Percentiles rank a stretch among this genome's conserved stretches.
Evolutionary conservation across 2,113 vertebrate genomes (phyloP).

Genomic region (Microtus oregoni): DNA sequence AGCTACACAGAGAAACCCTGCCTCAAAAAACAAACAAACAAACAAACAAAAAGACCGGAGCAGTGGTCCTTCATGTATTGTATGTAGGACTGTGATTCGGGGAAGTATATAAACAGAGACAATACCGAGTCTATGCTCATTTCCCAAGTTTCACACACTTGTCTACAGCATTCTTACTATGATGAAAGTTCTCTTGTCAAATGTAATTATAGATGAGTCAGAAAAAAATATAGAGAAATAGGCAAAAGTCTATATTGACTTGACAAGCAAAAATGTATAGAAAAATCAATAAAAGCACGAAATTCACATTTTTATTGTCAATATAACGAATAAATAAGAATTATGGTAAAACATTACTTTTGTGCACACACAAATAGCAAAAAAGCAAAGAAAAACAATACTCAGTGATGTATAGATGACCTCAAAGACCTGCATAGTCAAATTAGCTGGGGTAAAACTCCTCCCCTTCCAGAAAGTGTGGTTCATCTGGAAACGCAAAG

Average conservation of each 20-base stretch:
- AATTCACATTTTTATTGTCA: background rate
- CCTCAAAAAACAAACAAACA: too few relatives aligned
- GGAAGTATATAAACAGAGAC: background rate
- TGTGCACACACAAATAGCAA: background rate
- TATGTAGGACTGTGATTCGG: background rate
- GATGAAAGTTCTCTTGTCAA: background rate
- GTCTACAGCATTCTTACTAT: background rate
- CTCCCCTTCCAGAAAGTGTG: conserved; percentile 74
- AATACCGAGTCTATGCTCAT: background rate
- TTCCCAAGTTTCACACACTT: background rate
- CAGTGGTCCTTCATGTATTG: background rate
- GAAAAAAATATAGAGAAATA: background rate
- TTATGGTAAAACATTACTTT: background rate
- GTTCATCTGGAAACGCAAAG: conserved; percentile 67
- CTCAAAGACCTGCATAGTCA: conserved; percentile 70
- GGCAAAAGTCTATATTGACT: background rate
- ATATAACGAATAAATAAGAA: background rate
- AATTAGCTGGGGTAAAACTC: conserved; percentile 46
- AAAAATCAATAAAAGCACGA: background rate
- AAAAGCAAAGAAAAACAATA: background rate
- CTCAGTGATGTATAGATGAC: conserved; percentile 51
- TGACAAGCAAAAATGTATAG: background rate
- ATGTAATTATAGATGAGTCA: conserved; percentile 18
- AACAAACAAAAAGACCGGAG: background rate
- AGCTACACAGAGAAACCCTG: too few relatives aligned